These are phyloP conservation scores for Cottus gobio DNA, from an alignment of 2,113 vertebrate species.

Conservation along the genomic window DNA sequence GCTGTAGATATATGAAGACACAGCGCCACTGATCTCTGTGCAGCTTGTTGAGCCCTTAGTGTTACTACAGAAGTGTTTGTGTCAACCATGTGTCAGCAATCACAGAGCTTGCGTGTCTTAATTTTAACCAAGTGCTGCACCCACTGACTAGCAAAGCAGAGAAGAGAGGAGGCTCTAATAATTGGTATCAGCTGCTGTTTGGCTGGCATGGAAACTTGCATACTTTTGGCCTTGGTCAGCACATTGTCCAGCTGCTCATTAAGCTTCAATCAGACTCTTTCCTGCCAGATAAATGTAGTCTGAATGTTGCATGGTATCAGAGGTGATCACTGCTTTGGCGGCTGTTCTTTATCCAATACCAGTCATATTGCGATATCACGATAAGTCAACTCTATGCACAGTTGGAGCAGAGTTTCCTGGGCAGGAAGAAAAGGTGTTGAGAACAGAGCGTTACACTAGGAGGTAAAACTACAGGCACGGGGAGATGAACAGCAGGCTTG, in stretches of 20 bases:
- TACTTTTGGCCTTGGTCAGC: background rate
- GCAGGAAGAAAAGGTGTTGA: background rate
- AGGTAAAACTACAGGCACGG: background rate
- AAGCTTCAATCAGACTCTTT: background rate
- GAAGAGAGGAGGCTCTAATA: background rate
- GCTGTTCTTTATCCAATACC: background rate
- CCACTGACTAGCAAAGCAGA: background rate
- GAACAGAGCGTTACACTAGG: background rate
- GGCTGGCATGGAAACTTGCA: background rate
- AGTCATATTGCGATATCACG: background rate
- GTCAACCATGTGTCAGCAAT: constrained; percentile 4
- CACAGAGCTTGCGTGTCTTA: background rate
- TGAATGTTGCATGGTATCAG: background rate
- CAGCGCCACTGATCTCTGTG: background rate
- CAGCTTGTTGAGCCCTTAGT: background rate
- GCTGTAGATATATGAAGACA: constrained; percentile 9
- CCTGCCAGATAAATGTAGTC: background rate
- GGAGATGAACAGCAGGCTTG: background rate
- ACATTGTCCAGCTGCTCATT: background rate
- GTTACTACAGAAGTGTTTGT: background rate
- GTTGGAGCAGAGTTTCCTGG: too few species aligned
- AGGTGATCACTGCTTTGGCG: background rate
- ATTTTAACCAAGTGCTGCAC: background rate
- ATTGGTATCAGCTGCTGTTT: constrained; percentile 27
- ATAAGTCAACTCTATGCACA: background rate